Conservation (phyloP, 1,140 invertebrate genomes). For the Thalassaphorura encarpata region DNA sequence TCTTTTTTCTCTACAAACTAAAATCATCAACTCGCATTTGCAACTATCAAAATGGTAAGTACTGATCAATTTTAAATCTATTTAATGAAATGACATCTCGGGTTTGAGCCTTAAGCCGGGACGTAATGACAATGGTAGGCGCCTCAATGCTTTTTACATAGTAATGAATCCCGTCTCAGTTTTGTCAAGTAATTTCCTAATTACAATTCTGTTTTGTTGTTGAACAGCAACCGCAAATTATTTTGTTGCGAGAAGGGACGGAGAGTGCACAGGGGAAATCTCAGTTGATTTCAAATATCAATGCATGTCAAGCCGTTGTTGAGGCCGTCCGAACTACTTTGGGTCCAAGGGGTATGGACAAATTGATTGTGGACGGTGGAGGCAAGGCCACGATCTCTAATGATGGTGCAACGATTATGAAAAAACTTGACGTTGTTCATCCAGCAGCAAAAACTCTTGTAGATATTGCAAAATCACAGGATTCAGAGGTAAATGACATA, state of each 20-base stretch:
- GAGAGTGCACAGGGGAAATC: constrained; percentile 91
- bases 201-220: neutral
- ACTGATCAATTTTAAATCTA: no score
- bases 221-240: constrained; percentile 88
- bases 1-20: no score
- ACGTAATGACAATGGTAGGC: no score
- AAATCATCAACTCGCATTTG: no score
- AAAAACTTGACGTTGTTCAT: constrained; percentile 92
- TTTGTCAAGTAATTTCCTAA: neutral
- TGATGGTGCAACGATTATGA: constrained; percentile 98
- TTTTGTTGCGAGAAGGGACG: constrained; percentile 95
- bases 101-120: no score
- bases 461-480: constrained; percentile 98
- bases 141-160: neutral
- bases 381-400: constrained; percentile 96
- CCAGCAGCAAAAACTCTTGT: constrained; percentile 95
- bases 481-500: constrained; percentile 77
- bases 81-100: no score
- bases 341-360: constrained; percentile 98
- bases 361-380: constrained; percentile 83
- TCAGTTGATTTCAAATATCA: constrained; percentile 97
- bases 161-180: neutral
- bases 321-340: constrained; percentile 94
- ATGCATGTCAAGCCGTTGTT: constrained; percentile 93
- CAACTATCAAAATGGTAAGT: no score